Evolutionary conservation across 35 echinoderm and acorn worm species (phyloP), one percentile per base, ranked within the genome.

Genomic region (Ophiothrix spiculata): DNA sequence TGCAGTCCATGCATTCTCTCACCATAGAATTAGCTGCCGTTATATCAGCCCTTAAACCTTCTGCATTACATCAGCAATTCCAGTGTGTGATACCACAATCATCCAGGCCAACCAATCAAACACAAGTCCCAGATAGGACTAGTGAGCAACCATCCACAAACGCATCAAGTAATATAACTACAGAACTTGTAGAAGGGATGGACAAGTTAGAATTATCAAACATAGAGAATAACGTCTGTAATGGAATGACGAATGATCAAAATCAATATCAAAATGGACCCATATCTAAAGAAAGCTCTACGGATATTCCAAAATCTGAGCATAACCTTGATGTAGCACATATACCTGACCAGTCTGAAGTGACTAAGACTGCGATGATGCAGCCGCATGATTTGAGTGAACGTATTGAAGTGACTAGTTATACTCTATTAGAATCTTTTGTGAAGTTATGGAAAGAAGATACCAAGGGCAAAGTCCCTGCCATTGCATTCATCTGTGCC

Each of bases 1-100:
- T 76, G 37, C 80, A 88, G 37, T 69, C 81, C 19, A 93, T 93
- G 32, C 91, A 93, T 32, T 77, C 77, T 28, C 82, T 93, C 4
- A 56, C 79, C 2, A 42, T 84, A 32, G 91, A 93, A 32, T 76
- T 93, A 33, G 56, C 81, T 42, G 81, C 80, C 14, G 75, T 38
- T 13, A 28, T 93, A 17, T 69, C 74, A 0, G 49, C 38, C 81
- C 35, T 36, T 76, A 78, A 83, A 56, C 88, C 88, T 33, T 32
- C 39, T 38, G 13, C 34, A 33, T 54, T 40, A 12, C n/a, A 82
- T 81, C 60, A 38, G 21, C 3, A 29, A 82, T 60, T 79, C 77
- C 33, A 31, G 35, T 35, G 38, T 33, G 77, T 10, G 35, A 21
- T 33, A 75, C 21, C 29, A 6, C 3, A 32, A 14, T 45, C 45